These are phyloP conservation scores for Clamator glandarius DNA, from an alignment of 2,797 vertebrate species.

Conservation along the genomic window DNA sequence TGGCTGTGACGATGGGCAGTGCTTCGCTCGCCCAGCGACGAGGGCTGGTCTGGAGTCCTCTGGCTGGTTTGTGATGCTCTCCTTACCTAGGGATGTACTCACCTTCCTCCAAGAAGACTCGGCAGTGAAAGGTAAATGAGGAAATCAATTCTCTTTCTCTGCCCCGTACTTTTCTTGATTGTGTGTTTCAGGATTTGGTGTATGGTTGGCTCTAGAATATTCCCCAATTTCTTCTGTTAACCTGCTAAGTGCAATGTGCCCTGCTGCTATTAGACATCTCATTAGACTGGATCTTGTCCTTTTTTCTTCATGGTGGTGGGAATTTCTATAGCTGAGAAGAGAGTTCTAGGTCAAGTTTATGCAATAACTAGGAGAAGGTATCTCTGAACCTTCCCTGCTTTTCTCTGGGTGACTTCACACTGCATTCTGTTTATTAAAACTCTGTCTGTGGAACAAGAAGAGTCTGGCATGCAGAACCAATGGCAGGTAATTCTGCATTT, in stretches of 20 bases:
- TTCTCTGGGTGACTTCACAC: not conserved
- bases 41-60: not conserved
- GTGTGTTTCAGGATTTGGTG: not conserved
- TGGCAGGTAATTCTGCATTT: fast-evolving
- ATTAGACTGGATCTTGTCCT: not conserved
- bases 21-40: too few relatives aligned
- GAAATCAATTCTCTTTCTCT: fast-evolving
- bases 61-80: too few relatives aligned
- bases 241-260: not conserved
- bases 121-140: not conserved
- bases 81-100: too few relatives aligned
- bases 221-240: not conserved
- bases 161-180: not conserved
- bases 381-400: not conserved
- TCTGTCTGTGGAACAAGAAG: not conserved
- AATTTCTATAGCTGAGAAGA: not conserved
- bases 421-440: not conserved
- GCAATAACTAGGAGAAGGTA: not conserved
- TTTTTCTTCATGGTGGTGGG: not conserved
- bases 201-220: not conserved
- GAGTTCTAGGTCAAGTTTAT: not conserved
- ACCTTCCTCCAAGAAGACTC: not conserved
- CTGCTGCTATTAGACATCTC: not conserved
- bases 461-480: fast-evolving
- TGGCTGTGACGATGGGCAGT: not conserved